Percentiles rank a stretch among this genome's conserved stretches.
These are phyloP conservation scores for Dinocampus coccinellae DNA, from an alignment of 2,888 invertebrate genomes.

Conservation along the genomic window DNA sequence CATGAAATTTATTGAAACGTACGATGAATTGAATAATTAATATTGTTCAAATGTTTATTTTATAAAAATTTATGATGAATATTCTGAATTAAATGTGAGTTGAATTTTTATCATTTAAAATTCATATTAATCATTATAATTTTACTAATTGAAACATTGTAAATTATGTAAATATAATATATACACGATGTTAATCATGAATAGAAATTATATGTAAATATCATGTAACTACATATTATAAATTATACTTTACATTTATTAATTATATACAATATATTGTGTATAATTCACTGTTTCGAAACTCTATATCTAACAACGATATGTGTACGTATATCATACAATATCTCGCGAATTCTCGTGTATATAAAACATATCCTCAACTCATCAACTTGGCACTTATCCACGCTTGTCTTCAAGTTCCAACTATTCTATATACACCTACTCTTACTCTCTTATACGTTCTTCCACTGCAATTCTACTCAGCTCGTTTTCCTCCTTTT, in stretches of 20 bases:
- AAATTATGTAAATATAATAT: no score
- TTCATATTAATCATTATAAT: background rate
- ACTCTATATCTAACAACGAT: background rate
- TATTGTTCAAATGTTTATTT: no score
- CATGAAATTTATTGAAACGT: no score
- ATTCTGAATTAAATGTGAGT: background rate
- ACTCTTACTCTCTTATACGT: background rate
- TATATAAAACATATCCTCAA: conserved; percentile 10
- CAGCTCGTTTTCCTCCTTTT: background rate
- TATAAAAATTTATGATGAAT: background rate
- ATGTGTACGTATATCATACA: background rate
- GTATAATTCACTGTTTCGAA: background rate
- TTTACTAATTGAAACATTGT: background rate
- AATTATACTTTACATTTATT: background rate
- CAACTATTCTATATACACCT: background rate
- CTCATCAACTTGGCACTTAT: conserved; percentile 26
- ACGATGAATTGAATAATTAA: no score
- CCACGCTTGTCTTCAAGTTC: conserved; percentile 18
- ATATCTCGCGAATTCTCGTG: background rate
- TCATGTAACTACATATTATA: background rate
- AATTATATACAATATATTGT: background rate
- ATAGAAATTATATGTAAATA: background rate
- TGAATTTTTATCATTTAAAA: background rate
- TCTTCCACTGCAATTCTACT: conserved; percentile 16
- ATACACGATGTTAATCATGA: no score